Evolutionary conservation across 2,113 vertebrate genomes (phyloP).

Genomic region (Laterallus jamaicensis): DNA sequence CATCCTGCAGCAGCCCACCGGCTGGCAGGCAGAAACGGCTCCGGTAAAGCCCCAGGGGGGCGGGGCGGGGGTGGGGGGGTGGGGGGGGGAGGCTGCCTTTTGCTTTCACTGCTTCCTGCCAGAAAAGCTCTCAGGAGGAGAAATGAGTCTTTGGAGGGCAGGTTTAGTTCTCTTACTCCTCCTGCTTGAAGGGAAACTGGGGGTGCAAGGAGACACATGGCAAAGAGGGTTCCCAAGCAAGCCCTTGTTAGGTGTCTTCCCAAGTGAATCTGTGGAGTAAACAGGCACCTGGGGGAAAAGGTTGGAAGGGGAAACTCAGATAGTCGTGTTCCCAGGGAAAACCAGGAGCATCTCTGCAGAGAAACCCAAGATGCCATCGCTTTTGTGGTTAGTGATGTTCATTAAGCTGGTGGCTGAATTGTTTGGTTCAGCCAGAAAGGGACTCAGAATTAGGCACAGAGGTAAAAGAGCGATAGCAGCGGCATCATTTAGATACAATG

Average conservation of each 20-base stretch:
- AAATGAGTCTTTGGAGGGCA: not conserved
- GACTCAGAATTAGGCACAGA: not conserved
- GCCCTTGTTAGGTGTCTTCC: not conserved
- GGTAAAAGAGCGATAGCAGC: not conserved
- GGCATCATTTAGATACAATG: not conserved
- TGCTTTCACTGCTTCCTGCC: not conserved
- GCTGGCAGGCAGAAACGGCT: conserved; percentile 70
- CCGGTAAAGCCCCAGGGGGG: conserved; percentile 54
- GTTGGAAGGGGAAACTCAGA: not conserved
- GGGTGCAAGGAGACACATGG: not conserved
- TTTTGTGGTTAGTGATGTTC: not conserved
- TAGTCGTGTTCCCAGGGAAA: not conserved
- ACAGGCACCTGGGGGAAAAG: not conserved
- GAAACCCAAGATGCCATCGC: not conserved
- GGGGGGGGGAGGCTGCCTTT: too few species aligned
- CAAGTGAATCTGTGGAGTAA: not conserved
- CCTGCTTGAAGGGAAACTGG: not conserved
- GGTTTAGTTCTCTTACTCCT: not conserved
- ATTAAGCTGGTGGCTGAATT: not conserved
- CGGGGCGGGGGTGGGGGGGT: too few species aligned
- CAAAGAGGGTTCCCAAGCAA: not conserved
- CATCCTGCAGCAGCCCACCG: conserved; percentile 67
- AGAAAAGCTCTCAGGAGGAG: not conserved
- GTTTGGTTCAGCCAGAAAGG: not conserved
- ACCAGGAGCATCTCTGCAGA: not conserved